phyloP scores from a whole-genome alignment of 1,140 invertebrate species.

The Drosophila grimshawi region DNA sequence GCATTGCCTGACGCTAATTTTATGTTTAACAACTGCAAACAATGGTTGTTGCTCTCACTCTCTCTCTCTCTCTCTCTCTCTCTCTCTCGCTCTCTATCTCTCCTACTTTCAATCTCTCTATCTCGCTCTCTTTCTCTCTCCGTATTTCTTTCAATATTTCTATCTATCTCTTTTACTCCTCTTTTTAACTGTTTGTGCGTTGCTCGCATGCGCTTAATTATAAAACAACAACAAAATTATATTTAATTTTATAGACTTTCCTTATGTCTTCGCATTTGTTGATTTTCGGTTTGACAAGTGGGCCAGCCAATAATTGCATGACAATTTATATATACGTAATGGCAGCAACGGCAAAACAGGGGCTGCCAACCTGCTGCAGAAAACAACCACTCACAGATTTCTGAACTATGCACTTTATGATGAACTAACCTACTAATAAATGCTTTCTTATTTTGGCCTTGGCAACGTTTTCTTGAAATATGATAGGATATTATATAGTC shows the following conservation, averaged over 20 bases:
- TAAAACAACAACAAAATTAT: slow-evolving; percentile 34
- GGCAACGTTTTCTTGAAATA: slow-evolving; percentile 74
- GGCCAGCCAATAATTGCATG: slow-evolving; percentile 46
- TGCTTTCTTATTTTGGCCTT: slow-evolving; percentile 44
- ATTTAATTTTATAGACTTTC: slow-evolving; percentile 41
- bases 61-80: slow-evolving; percentile 7
- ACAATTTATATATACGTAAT: slow-evolving; percentile 14
- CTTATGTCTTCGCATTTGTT: slow-evolving; percentile 31
- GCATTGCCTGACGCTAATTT: slow-evolving; percentile 62
- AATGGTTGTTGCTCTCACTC: slow-evolving; percentile 28
- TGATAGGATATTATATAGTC: slow-evolving; percentile 4
- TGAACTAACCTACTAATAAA: slow-evolving; percentile 10
- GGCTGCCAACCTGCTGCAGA: slow-evolving; percentile 33
- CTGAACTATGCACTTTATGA: slow-evolving; percentile 34
- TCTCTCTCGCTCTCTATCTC: not conserved
- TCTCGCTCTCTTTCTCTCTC: slow-evolving; percentile 13
- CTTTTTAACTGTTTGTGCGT: slow-evolving; percentile 42
- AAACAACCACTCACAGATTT: slow-evolving; percentile 27
- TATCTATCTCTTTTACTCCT: slow-evolving; percentile 6
- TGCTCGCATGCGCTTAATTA: slow-evolving; percentile 76
- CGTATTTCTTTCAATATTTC: not conserved
- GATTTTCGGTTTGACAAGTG: slow-evolving; percentile 41
- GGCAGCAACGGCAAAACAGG: slow-evolving; percentile 13
- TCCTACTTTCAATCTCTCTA: slow-evolving; percentile 17
- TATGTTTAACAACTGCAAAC: slow-evolving; percentile 18